Evolutionary conservation across 2,113 vertebrate genomes (phyloP), one percentile per base, ranked within the genome.

Genomic region (Austrofundulus limnaeus): DNA sequence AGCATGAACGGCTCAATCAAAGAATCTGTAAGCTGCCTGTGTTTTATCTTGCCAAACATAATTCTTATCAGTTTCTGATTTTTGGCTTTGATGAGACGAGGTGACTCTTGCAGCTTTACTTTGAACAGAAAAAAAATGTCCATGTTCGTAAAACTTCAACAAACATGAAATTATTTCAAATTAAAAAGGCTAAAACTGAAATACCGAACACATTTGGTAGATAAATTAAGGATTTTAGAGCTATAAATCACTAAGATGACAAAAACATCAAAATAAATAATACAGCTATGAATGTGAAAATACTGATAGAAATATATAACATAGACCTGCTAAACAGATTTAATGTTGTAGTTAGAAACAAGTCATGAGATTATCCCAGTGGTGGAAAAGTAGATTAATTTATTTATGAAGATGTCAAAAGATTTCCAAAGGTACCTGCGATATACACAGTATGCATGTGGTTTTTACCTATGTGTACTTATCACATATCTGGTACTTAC

Each of bases 1-100:
- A 51, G 19, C 48, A 7, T 21, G 45, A 73, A 65, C 46, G 39
- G 57, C 65, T 43, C 52, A 53, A 62, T 59, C 62, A 80, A 55
- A 64, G 48, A 57, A 24, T 58, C 6, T 42, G 39, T 21, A 65
- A n/a, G 20, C 43, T 14, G 50, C 16, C 13, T 24, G 17, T 43
- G 28, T 51, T 65, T 15, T 39, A 48, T 47, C 56, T 49, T 38
- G 23, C 24, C 25, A 39, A 59, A 78, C 58, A 51, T 43, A 63
- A 62, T 55, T 7, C 12, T 51, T 53, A 67, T 11, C 12, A 43
- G n/a, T 16, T 58, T 56, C 43, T 51, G 25, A 21, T 24, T 34
- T 52, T 23, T 23, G 21, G 13, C 48, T 66, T 20, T 39, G 23
- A 55, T 2, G 17, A 5, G 20, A 48, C 2, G 1, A 34, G 15